These are phyloP conservation scores for Elegia similella DNA, from an alignment of 2,888 invertebrate genomes.

Conservation along the genomic window DNA sequence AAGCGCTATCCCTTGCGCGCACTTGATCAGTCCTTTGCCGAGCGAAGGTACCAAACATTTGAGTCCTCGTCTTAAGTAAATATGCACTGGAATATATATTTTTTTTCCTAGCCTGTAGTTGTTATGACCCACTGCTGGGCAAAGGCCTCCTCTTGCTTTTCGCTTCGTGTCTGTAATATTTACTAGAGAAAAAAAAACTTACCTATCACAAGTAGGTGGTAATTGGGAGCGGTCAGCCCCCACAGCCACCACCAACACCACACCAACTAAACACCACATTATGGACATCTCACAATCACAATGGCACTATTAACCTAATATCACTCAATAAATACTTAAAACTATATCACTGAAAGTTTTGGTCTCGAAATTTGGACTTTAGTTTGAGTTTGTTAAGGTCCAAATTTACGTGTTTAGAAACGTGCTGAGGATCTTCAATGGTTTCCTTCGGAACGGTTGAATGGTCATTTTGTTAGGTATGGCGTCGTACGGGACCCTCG, in stretches of 20 bases:
- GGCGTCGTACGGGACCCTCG: conserved; percentile 30
- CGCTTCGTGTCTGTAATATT: too few species aligned
- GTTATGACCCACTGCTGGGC: too few species aligned
- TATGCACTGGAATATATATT: too few species aligned
- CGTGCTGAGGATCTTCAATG: conserved; percentile 60
- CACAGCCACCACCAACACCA: conserved; percentile 49
- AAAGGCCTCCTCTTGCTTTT: too few species aligned
- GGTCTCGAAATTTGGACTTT: conserved; percentile 38
- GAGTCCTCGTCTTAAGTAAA: too few species aligned
- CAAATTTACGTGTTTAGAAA: conserved; percentile 66
- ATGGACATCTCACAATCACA: conserved; percentile 54
- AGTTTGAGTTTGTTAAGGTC: conserved; percentile 10
- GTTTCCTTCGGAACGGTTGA: conserved; percentile 60
- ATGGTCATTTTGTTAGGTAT: conserved; percentile 61
- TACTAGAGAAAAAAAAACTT: conserved; percentile 41
- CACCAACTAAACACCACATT: conserved; percentile 52
- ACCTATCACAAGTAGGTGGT: conserved; percentile 81
- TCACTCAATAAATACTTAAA: conserved; percentile 57
- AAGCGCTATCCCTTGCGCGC: too few species aligned
- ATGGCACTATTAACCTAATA: conserved; percentile 62
- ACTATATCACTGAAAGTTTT: conserved; percentile 35
- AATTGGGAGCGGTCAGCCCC: conserved; percentile 62
- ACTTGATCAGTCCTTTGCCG: too few species aligned
- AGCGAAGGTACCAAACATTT: too few species aligned
- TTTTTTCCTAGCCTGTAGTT: too few species aligned